phyloP scores from a whole-genome alignment of 2,888 invertebrate genomes.

The Tribolium freemani region DNA sequence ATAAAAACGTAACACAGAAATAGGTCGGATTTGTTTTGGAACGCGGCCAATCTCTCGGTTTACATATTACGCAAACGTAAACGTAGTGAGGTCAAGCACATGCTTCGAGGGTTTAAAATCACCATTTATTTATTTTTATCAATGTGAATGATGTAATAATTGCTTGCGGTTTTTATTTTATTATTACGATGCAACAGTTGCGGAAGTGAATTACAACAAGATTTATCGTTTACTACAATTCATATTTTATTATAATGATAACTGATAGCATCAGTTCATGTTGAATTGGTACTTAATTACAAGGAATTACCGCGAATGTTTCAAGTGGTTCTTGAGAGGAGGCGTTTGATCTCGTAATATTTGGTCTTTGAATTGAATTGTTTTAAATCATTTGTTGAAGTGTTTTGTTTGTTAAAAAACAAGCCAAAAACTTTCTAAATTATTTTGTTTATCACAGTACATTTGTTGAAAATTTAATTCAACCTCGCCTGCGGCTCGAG shows the following conservation, averaged over 20 bases:
- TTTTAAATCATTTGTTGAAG: too few species aligned
- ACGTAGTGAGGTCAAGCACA: slow-evolving; percentile 15
- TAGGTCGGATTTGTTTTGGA: slow-evolving; percentile 32
- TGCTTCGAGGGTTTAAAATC: neutral
- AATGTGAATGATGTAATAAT: neutral
- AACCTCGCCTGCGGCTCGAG: too few species aligned
- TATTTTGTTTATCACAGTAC: too few species aligned
- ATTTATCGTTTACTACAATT: neutral
- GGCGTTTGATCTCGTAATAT: neutral
- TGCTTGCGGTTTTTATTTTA: neutral
- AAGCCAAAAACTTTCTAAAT: too few species aligned
- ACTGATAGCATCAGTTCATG: neutral
- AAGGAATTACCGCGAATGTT: neutral
- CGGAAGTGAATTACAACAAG: neutral
- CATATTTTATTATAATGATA: neutral
- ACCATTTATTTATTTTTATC: neutral
- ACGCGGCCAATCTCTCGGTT: slow-evolving; percentile 12
- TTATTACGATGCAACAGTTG: neutral
- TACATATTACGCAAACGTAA: slow-evolving; percentile 11
- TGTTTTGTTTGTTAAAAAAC: too few species aligned
- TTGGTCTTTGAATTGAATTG: neutral
- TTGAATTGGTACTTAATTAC: neutral
- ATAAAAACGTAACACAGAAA: slow-evolving; percentile 9
- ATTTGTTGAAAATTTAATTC: too few species aligned
- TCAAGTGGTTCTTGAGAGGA: neutral